These are phyloP conservation scores for Sarotherodon lohbergeri DNA, from an alignment of 2,113 vertebrate species.

Conservation along the genomic window DNA sequence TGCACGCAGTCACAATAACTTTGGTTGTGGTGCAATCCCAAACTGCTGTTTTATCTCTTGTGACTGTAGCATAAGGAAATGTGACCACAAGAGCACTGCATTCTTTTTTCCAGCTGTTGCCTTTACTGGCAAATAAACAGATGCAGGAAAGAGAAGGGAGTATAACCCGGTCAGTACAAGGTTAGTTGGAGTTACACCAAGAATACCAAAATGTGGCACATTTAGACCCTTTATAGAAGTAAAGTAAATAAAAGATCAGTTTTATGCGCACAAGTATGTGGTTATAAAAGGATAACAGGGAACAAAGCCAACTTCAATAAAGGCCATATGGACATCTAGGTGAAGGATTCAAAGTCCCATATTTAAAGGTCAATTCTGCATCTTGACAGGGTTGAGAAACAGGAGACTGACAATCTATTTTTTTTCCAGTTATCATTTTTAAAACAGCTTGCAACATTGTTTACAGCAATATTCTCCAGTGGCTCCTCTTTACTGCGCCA, in stretches of 20 bases:
- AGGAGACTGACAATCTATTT: neutral
- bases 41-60: neutral
- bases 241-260: neutral
- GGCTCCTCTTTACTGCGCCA: neutral
- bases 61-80: neutral
- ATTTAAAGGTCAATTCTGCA: slow-evolving; percentile 6
- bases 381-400: slow-evolving; percentile 34
- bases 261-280: neutral
- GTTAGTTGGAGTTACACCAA: neutral
- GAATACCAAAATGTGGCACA: neutral
- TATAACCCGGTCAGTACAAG: neutral
- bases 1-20: neutral
- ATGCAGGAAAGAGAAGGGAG: neutral
- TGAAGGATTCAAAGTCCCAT: neutral
- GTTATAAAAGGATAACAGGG: neutral
- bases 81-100: neutral
- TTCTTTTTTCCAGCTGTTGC: neutral
- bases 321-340: neutral
- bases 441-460: slow-evolving; percentile 24
- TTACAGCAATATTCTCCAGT: neutral
- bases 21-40: neutral
- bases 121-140: neutral
- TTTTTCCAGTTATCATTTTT: slow-evolving; percentile 19
- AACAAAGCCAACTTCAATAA: neutral
- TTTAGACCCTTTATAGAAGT: neutral